These are phyloP conservation scores for Staurois parvus DNA, from an alignment of 2,797 vertebrate genomes.

Conservation along the genomic window DNA sequence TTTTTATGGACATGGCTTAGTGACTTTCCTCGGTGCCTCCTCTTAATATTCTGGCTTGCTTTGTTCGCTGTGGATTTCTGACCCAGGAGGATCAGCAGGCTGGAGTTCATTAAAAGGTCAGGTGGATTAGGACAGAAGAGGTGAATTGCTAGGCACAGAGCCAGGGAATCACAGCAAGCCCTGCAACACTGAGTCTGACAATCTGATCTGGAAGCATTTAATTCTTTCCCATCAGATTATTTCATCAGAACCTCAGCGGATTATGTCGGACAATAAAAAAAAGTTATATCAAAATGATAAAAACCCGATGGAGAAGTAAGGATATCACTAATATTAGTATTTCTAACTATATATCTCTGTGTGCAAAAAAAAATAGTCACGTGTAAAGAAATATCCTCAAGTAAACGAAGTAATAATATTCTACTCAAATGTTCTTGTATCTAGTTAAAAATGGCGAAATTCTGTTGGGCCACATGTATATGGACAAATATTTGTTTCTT, in stretches of 20 bases:
- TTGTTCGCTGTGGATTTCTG: slow-evolving; percentile 20
- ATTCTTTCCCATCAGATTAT: neutral
- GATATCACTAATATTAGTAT: neutral
- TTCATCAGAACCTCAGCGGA: neutral
- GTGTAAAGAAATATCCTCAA: neutral
- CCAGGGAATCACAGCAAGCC: slow-evolving; percentile 36
- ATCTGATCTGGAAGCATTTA: neutral
- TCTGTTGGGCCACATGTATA: no score
- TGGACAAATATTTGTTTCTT: no score
- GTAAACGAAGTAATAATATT: no score
- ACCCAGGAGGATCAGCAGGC: slow-evolving; percentile 19
- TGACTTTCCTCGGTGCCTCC: neutral
- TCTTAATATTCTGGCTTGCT: slow-evolving; percentile 16
- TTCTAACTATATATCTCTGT: neutral
- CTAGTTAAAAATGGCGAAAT: no score
- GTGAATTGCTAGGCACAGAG: slow-evolving; percentile 28
- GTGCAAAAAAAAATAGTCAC: neutral
- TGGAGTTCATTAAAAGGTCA: slow-evolving; percentile 45
- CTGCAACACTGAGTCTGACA: neutral
- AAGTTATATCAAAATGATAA: neutral
- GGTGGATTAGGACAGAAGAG: slow-evolving; percentile 43
- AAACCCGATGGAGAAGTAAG: neutral
- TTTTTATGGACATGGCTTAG: neutral
- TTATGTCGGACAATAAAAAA: neutral
- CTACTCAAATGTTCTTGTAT: no score